A percentile compares a stretch with the other conserved stretches of the same genome.
These are phyloP conservation scores for Eidolon dupreanum DNA, from an alignment of 2,797 vertebrate species.

Conservation along the genomic window DNA sequence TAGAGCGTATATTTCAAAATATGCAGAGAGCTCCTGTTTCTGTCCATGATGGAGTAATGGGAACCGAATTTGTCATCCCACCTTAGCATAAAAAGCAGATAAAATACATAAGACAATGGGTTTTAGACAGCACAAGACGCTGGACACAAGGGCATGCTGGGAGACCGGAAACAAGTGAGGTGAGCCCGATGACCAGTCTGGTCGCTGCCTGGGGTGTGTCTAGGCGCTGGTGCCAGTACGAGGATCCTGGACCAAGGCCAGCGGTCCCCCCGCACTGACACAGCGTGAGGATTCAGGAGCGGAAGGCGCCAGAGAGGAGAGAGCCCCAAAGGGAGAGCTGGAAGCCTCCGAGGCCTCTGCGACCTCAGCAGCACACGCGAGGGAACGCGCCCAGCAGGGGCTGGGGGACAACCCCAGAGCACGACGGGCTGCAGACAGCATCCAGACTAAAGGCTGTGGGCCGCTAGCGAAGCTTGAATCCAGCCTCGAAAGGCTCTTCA, in stretches of 20 bases:
- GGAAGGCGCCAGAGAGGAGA: not conserved
- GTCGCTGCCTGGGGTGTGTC: not conserved
- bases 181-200: not conserved
- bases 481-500: not conserved
- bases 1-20: not conserved
- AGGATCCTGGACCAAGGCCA: not conserved
- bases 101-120: not conserved
- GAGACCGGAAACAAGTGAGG: not conserved
- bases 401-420: not conserved
- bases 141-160: not conserved
- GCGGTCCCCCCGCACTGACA: not conserved
- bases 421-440: not conserved
- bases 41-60: not conserved
- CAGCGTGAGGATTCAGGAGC: not conserved
- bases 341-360: not conserved
- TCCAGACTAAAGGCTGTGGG: not conserved
- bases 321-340: not conserved
- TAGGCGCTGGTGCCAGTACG: not conserved
- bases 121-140: not conserved
- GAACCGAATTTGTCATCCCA: not conserved
- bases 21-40: not conserved
- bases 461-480: not conserved
- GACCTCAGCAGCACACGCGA: not conserved
- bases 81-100: not conserved
- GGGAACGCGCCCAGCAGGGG: not conserved